Conservation (phyloP, 2,113 vertebrate genomes). For the Gymnorhina tibicen region DNA sequence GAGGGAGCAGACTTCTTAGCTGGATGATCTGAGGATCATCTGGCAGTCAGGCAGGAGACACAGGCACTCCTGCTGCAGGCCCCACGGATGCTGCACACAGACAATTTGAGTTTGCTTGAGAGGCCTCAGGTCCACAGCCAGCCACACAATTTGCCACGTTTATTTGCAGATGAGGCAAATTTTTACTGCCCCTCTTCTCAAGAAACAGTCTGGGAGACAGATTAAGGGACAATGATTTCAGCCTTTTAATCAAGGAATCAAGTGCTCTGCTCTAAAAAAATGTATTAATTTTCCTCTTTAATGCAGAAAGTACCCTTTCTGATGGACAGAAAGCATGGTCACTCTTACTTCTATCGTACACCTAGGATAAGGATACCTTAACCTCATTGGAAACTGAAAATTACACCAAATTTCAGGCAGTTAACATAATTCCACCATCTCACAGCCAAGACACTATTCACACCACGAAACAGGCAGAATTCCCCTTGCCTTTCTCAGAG, state of each 20-base stretch:
- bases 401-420: background rate
- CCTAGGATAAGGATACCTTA: background rate
- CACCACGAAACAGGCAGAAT: background rate
- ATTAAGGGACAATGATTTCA: background rate
- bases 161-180: background rate
- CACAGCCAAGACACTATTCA: background rate
- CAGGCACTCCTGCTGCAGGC: background rate
- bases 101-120: background rate
- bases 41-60: background rate
- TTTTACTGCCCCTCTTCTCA: background rate
- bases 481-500: background rate
- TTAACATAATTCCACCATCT: background rate
- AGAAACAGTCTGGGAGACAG: background rate
- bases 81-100: background rate
- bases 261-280: background rate
- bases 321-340: background rate
- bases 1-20: background rate
- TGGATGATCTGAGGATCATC: background rate
- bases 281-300: background rate
- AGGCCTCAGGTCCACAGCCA: accelerated
- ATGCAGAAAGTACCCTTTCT: background rate
- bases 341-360: background rate
- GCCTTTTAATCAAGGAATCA: background rate
- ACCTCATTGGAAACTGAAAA: background rate
- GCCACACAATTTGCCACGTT: background rate